Evolutionary conservation across 1,140 invertebrate species (phyloP).

Genomic region (Drosophila triauraria): DNA sequence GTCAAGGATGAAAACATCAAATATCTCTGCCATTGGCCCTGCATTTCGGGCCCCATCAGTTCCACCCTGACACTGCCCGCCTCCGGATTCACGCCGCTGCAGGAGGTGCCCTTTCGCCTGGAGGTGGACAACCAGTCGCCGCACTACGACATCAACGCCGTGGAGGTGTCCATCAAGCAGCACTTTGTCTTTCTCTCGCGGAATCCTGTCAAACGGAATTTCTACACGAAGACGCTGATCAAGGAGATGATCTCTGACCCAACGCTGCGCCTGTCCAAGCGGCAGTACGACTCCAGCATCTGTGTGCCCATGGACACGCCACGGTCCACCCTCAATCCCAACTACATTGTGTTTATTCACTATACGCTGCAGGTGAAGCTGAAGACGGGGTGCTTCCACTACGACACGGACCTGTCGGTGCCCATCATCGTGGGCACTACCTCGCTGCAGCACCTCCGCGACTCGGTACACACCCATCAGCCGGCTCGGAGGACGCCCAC

Average conservation of each 20-base stretch:
- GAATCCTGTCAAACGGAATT: constrained; percentile 77
- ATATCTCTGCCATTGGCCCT: constrained; percentile 83
- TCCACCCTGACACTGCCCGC: constrained; percentile 67
- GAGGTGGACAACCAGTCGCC: constrained; percentile 82
- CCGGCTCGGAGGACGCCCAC: constrained; percentile 51
- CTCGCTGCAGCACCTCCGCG: constrained; percentile 57
- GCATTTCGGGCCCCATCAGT: constrained; percentile 76
- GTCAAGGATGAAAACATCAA: constrained; percentile 79
- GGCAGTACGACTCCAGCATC: constrained; percentile 71
- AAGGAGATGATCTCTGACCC: constrained; percentile 69
- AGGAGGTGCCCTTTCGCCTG: constrained; percentile 72
- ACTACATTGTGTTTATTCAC: constrained; percentile 80
- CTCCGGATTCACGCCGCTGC: constrained; percentile 73
- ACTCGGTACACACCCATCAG: constrained; percentile 53
- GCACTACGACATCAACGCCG: constrained; percentile 72
- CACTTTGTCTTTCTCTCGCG: constrained; percentile 80
- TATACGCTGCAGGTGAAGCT: constrained; percentile 77
- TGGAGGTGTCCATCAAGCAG: constrained; percentile 77
- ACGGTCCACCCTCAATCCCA: constrained; percentile 76
- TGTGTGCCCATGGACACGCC: constrained; percentile 75
- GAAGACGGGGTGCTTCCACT: constrained; percentile 79
- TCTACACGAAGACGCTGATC: constrained; percentile 70
- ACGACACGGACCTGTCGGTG: constrained; percentile 78
- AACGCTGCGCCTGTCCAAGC: constrained; percentile 73
- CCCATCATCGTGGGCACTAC: constrained; percentile 73